Evolutionary conservation across 2,797 vertebrate species (phyloP), one percentile per base, ranked within the genome.

Genomic region (Vireo griseus): DNA sequence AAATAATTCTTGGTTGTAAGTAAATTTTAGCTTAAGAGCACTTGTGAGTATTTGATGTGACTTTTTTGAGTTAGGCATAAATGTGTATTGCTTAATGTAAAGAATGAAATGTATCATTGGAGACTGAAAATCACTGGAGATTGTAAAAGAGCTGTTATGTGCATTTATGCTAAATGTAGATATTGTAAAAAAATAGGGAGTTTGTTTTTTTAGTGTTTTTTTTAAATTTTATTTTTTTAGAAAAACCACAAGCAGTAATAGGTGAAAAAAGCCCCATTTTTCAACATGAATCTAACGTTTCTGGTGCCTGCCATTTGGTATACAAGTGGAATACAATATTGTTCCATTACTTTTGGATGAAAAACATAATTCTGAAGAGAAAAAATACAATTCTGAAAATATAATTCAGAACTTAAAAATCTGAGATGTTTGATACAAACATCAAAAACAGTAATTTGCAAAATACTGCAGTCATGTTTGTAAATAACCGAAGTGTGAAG

Each of bases 141-240:
- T 15, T 28, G 11, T 50, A 44, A 86, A 88, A 45, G 33, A 63
- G 18, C 22, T 73, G 22, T 67, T 54, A 19, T 3, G 6, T 75
- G 20, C 11, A 18, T 40, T 86, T 90, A 65, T 72, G 29, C 7
- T 75, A 39, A 78, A 26, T n/a, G 5, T 62, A 75, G 50, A 5
- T 72, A 33, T 59, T 73, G 37, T 51, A 0, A 81, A 68, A 59
- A 62, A 85, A 39, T 9, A 9, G 5, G 3, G 4, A 4, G 3
- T 0, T 15, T 35, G 2, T 6, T 9, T 3, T 6, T 11, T 44
- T 44, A 7, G 2, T 4, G 4, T 28, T 22, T 4, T 28, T 6
- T 17, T n/a, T n/a, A n/a, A n/a, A n/a, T n/a, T n/a, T n/a, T n/a
- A n/a, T 28, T 35, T 44, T 69, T 55, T 22, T 37, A 39, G 39